Conservation (phyloP, 2,888 invertebrate genomes). For the Sicus ferrugineus region DNA sequence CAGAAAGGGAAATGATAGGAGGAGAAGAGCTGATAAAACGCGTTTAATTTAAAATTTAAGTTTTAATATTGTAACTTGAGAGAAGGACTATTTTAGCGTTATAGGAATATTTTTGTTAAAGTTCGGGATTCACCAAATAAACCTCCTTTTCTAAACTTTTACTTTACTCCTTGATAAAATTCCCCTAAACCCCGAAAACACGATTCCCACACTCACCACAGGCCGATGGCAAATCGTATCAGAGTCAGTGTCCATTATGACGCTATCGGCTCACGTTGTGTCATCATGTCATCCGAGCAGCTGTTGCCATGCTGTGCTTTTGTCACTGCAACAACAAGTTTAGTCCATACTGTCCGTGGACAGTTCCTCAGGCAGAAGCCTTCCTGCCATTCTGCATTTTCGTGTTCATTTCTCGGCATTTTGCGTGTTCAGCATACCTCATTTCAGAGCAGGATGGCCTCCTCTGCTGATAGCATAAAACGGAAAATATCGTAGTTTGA, state of each 20-base stretch:
- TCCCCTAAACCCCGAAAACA: too few relatives aligned
- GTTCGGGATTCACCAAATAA: too few relatives aligned
- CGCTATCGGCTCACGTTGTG: constrained; percentile 5
- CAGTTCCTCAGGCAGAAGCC: neutral
- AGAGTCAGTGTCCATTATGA: neutral
- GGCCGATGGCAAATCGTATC: too few relatives aligned
- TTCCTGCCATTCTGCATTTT: constrained; percentile 11
- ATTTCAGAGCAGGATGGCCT: constrained; percentile 1
- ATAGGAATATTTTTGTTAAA: too few relatives aligned
- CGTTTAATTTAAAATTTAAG: too few relatives aligned
- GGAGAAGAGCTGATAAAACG: too few relatives aligned
- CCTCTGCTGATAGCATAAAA: neutral
- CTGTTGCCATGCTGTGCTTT: constrained; percentile 11
- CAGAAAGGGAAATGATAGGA: too few relatives aligned
- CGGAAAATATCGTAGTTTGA: neutral
- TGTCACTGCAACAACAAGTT: neutral
- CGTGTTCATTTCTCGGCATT: neutral
- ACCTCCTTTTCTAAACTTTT: too few relatives aligned
- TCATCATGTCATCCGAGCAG: neutral
- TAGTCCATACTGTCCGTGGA: neutral
- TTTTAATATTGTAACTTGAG: too few relatives aligned
- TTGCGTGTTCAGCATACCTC: constrained; percentile 22
- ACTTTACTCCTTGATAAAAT: too few relatives aligned
- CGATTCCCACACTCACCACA: too few relatives aligned
- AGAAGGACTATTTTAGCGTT: too few relatives aligned